Percentiles rank a stretch among this genome's conserved stretches.
These are phyloP conservation scores for Drosophila silvestris DNA, from an alignment of 2,888 invertebrate species.

Conservation along the genomic window DNA sequence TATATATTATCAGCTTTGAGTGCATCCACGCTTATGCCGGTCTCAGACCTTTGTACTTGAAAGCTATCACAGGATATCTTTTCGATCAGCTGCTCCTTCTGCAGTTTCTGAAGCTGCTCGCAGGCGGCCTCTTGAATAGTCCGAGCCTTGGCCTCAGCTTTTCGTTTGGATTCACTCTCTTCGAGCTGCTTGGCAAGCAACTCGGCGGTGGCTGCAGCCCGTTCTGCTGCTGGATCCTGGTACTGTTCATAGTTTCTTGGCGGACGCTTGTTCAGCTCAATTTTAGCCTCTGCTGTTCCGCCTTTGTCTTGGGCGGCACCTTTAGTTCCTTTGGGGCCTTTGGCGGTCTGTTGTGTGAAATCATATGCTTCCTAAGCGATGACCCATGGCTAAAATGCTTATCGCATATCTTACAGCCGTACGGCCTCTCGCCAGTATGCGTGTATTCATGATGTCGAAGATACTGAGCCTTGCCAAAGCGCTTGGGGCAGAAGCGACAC, in stretches of 20 bases:
- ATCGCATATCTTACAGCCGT: conserved; percentile 78
- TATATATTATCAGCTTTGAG: conserved; percentile 54
- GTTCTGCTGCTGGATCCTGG: conserved; percentile 69
- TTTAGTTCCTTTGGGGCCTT: conserved; percentile 40
- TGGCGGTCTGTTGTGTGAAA: conserved; percentile 74
- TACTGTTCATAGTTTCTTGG: conserved; percentile 66
- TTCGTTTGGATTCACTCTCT: conserved; percentile 73
- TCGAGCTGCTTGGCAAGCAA: conserved; percentile 75
- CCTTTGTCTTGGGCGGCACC: conserved; percentile 5
- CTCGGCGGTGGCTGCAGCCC: conserved; percentile 79
- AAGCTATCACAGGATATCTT: conserved; percentile 61
- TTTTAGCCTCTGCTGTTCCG: conserved; percentile 19
- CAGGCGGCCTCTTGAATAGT: conserved; percentile 78
- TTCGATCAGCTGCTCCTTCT: conserved; percentile 49
- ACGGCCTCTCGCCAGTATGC: conserved; percentile 84
- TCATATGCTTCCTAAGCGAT: conserved; percentile 81
- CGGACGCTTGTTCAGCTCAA: conserved; percentile 27
- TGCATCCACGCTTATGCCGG: conserved; percentile 36
- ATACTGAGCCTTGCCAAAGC: conserved; percentile 84
- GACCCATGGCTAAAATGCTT: conserved; percentile 82
- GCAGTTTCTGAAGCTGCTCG: conserved; percentile 70
- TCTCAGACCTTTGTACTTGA: conserved; percentile 43
- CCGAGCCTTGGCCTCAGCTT: conserved; percentile 66
- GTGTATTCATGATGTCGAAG: conserved; percentile 84
- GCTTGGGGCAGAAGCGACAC: conserved; percentile 82